phyloP scores from a whole-genome alignment of 2,113 vertebrate genomes.

The Ranitomeya variabilis region DNA sequence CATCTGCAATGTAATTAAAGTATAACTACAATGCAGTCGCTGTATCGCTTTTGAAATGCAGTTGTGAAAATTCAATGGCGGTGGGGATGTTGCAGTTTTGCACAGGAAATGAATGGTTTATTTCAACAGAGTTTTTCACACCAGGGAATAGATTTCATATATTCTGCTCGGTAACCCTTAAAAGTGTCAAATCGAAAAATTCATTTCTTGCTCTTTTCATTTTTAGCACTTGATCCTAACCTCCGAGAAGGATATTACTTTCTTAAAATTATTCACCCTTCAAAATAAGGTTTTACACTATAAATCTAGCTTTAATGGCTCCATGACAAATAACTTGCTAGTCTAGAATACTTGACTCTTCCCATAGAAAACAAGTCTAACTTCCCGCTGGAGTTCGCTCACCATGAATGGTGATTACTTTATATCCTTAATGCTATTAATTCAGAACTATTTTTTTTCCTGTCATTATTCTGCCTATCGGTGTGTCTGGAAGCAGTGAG shows the following conservation, averaged over 20 bases:
- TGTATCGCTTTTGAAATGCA: constrained; percentile 40
- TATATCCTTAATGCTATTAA: constrained; percentile 72
- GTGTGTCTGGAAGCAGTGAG: too few species aligned
- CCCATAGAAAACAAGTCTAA: constrained; percentile 61
- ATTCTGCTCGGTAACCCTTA: constrained; percentile 10
- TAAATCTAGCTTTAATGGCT: not conserved
- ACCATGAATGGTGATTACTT: constrained; percentile 63
- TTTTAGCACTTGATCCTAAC: constrained; percentile 16
- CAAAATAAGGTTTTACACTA: not conserved
- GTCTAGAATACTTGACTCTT: constrained; percentile 11
- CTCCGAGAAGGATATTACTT: not conserved
- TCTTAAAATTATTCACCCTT: constrained; percentile 5
- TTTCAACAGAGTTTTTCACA: not conserved
- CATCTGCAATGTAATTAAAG: constrained; percentile 47
- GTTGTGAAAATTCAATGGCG: constrained; percentile 17
- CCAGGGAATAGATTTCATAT: constrained; percentile 2
- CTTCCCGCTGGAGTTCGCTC: constrained; percentile 65
- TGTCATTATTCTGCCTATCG: too few species aligned
- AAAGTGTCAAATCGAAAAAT: constrained; percentile 4
- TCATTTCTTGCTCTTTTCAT: constrained; percentile 24
- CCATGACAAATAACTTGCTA: not conserved
- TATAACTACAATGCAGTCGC: constrained; percentile 33
- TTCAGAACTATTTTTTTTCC: constrained; percentile 69
- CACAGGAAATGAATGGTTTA: constrained; percentile 12
- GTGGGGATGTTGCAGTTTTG: not conserved